A percentile compares a stretch with the other conserved stretches of the same genome.
Conservation (phyloP, 2,888 invertebrate genomes). For the Limnephilus marmoratus region DNA sequence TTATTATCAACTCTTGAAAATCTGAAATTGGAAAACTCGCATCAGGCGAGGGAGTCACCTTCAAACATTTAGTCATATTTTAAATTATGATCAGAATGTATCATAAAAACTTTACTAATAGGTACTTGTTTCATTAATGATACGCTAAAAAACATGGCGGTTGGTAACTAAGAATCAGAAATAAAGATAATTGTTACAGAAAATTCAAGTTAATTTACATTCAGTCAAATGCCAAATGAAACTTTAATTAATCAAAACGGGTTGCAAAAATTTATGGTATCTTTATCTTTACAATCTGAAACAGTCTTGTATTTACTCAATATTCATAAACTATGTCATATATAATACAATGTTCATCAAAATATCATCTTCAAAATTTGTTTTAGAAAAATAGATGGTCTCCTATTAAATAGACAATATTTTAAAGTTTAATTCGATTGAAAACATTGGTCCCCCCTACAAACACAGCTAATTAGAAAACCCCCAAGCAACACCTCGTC, state of each 20-base stretch:
- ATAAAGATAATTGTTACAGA: neutral
- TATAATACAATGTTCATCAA: constrained; percentile 40
- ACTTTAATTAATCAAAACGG: neutral
- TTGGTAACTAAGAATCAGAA: constrained; percentile 40
- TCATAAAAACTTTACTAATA: neutral
- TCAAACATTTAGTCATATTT: neutral
- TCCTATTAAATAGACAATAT: constrained; percentile 41
- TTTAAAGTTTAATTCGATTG: constrained; percentile 48
- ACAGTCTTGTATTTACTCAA: constrained; percentile 41
- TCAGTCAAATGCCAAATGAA: neutral
- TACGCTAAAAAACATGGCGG: constrained; percentile 33
- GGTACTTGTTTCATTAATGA: constrained; percentile 6
- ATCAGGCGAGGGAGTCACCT: neutral
- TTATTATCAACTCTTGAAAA: neutral
- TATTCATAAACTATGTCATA: constrained; percentile 38
- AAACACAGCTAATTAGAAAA: constrained; percentile 17
- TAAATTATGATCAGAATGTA: neutral
- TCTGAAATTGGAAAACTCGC: neutral
- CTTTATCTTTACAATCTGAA: constrained; percentile 1
- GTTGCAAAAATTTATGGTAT: neutral
- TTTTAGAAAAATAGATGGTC: constrained; percentile 60
- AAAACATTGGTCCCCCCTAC: constrained; percentile 62
- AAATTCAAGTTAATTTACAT: neutral
- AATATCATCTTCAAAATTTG: constrained; percentile 51
- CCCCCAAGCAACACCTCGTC: neutral